These are phyloP conservation scores for Piscicola geometra DNA, from an alignment of 2,888 invertebrate genomes.

Conservation along the genomic window DNA sequence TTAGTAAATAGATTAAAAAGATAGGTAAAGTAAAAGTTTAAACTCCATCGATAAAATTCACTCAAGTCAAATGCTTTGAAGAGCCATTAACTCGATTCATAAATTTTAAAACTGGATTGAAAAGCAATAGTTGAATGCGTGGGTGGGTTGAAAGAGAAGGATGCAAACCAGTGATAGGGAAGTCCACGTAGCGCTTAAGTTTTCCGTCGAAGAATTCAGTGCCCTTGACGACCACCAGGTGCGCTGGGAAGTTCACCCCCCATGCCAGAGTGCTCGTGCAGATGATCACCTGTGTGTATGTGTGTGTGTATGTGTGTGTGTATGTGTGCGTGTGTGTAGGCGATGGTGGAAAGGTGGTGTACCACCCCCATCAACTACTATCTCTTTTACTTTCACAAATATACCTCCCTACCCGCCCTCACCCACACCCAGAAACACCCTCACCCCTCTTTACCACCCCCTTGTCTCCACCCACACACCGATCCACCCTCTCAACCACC, in stretches of 20 bases:
- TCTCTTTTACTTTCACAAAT: neutral
- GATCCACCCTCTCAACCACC: no score
- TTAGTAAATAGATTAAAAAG: no score
- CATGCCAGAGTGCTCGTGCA: conserved; percentile 96
- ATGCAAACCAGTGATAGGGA: conserved; percentile 94
- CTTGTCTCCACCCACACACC: no score
- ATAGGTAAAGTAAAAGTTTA: neutral
- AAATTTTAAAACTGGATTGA: no score
- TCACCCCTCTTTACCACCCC: no score
- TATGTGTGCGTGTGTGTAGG: no score
- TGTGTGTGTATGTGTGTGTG: no score
- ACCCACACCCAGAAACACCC: no score
- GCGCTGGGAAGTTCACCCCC: conserved; percentile 99
- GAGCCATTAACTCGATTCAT: neutral
- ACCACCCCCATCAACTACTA: no score
- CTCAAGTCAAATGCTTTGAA: neutral
- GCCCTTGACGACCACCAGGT: conserved; percentile 86
- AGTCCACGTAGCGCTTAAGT: conserved; percentile 90
- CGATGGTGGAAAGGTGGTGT: no score
- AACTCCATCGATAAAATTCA: neutral
- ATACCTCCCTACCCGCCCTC: neutral
- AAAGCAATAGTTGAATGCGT: no score
- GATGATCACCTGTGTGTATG: conserved; percentile 75
- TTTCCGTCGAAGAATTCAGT: conserved; percentile 99
- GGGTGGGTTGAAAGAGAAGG: no score